Percentiles rank a stretch among this genome's conserved stretches.
Conservation (phyloP, 2,888 invertebrate genomes). For the Gymnosoma rotundatum region DNA sequence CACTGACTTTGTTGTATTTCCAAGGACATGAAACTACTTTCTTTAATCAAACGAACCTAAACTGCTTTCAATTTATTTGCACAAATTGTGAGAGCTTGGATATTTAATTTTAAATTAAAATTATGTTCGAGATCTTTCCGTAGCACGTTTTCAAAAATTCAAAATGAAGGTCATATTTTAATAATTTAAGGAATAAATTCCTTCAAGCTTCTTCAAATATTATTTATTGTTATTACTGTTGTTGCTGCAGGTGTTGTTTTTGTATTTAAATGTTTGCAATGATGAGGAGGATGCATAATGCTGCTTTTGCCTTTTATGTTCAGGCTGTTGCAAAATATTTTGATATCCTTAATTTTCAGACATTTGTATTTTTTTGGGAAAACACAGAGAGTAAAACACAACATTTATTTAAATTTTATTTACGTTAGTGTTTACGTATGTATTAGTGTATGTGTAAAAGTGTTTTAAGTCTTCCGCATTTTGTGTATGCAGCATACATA, state of each 20-base stretch:
- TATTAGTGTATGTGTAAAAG: slow-evolving; percentile 40
- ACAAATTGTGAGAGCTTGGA: no score
- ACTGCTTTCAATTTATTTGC: background rate
- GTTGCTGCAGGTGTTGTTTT: slow-evolving; percentile 18
- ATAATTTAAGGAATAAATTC: slow-evolving; percentile 13
- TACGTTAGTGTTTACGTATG: slow-evolving; percentile 27
- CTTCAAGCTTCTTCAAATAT: slow-evolving; percentile 28
- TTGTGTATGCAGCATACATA: background rate
- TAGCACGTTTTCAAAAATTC: background rate
- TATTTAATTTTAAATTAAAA: no score
- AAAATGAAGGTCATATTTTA: background rate
- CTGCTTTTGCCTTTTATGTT: slow-evolving; percentile 6
- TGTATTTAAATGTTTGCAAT: slow-evolving; percentile 33
- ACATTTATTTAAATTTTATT: slow-evolving; percentile 64
- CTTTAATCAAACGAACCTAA: no score
- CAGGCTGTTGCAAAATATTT: slow-evolving; percentile 52
- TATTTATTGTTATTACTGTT: slow-evolving; percentile 35
- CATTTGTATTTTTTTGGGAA: slow-evolving; percentile 29
- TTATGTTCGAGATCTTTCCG: no score
- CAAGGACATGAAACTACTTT: no score
- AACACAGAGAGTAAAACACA: slow-evolving; percentile 32
- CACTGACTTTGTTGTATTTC: no score
- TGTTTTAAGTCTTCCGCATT: slow-evolving; percentile 53
- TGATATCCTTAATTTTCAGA: slow-evolving; percentile 56
- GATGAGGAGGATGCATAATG: slow-evolving; percentile 12